Evolutionary conservation across 2,888 invertebrate genomes (phyloP), one percentile per base, ranked within the genome.

Genomic region (Eupithecia abbreviata): DNA sequence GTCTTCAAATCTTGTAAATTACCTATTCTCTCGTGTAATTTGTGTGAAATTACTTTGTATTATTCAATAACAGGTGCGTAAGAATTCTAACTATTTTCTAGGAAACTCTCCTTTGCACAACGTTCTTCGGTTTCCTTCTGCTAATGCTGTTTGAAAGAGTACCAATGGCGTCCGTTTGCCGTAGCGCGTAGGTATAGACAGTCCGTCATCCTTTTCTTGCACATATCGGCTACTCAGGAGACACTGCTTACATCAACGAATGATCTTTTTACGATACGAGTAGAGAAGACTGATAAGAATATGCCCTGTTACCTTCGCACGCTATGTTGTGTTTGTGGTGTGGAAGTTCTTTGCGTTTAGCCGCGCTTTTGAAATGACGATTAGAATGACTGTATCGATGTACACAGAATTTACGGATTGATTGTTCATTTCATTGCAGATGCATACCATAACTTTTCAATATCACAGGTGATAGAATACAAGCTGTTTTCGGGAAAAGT

Each of bases 151-250:
- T 85, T 85, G 85, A 84, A 81, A 83, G 84, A 85, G 86, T 87
- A 91, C 45, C 91, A 94, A 95, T 95, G 95, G 95, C 95, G 94
- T 92, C 94, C 87, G 89, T 90, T 90, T 90, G 90, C 89, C 89
- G 89, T 90, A 90, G 89, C 92, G 92, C 91, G 89, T 92, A 88
- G 15, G 7, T 7, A 6, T 91, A 87, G 90, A 92, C 90, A 91
- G 91, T 94, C 92, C 93, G 94, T 95, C 94, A 95, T 95, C 95
- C 95, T 95, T 95, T 95, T 95, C 95, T 94, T 92, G 91, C 95
- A 91, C 92, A 92, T 91, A 78, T 94, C 91, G 92, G 92, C 91
- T 92, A 90, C 91, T 92, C 91, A 91, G 90, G 92, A 92, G 92
- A 92, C 91, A 90, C 92, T 89, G 90, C 90, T 91, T 92, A 93